Evolutionary conservation across 2,113 vertebrate genomes (phyloP).

Genomic region (Neodon shergylaensis): DNA sequence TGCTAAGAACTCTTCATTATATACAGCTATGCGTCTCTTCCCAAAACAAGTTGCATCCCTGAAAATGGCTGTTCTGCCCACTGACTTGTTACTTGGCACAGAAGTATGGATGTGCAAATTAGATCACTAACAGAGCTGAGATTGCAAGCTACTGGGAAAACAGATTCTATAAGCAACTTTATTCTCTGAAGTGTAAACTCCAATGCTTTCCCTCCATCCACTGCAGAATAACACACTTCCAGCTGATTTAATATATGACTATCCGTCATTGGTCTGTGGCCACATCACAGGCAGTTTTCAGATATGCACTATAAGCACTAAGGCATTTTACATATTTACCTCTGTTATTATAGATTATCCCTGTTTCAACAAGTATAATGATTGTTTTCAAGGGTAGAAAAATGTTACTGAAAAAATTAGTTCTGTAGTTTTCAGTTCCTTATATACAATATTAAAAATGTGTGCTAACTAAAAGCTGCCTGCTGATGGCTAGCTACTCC

Average conservation of each 20-base stretch:
- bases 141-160: conserved; percentile 41
- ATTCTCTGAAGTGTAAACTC: conserved; percentile 10
- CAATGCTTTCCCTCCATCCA: neutral
- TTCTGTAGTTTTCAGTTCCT: neutral
- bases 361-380: neutral
- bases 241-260: conserved; percentile 27
- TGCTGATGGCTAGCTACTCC: neutral
- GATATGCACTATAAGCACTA: neutral
- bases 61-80: conserved; percentile 42
- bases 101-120: conserved; percentile 58
- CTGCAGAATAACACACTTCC: conserved; percentile 6
- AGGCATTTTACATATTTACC: neutral
- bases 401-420: neutral
- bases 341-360: neutral
- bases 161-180: conserved; percentile 44
- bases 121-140: conserved; percentile 22
- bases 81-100: conserved; percentile 63
- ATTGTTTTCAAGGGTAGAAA: neutral
- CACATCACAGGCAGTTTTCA: conserved; percentile 3
- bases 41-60: conserved; percentile 29
- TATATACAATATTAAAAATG: neutral
- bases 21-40: neutral
- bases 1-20: conserved; percentile 58
- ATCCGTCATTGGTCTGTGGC: neutral
- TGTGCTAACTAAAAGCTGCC: neutral